Base-by-base conservation (phyloP, 2,113 vertebrate genomes). In the Maylandia zebra region DNA sequence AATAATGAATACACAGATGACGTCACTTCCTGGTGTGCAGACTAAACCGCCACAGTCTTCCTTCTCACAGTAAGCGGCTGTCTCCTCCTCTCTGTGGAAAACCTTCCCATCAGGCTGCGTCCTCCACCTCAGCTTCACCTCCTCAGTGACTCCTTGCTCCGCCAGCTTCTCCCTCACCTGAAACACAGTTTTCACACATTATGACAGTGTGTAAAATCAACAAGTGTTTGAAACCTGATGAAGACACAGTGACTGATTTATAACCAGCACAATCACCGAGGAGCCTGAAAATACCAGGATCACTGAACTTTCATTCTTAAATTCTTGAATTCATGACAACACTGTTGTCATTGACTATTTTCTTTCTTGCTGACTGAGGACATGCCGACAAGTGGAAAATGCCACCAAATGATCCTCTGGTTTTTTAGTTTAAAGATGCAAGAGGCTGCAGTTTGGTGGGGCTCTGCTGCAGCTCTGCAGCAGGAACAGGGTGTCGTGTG, bases 161-260 rank as follows among this genome's bases (percentile, higher is more conserved):
- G 0, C 19, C 64, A 69, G 17, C 64, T 22, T 41, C 64, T 69
- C 19, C 64, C 34, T 69, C 34, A 69, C 6, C 64, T 69, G 64
- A 41, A 69, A 41, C 34, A 69, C 64, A 69, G 34, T 19, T 6
- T 19, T 11, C 59, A 19, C 59, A 64, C 30, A 34, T 69, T 38
- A 3, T 3, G 17, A 12, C 10, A 61, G 16, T 1, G 30, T 61
- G 3, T 2, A 0, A 3, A 11, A 17, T n/a, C 17, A 1, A 34
- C 6, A 34, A 19, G 30, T 34, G 16, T 17, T 34, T 64, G 10
- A 64, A 17, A 17, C 59, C 30, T 64, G 30, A 64, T 34, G 3
- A 64, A 34, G 3, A 16, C 13, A 59, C 56, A 59, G 30, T 34
- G 57, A 61, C 59, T 6, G 59, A 61, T 61, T 34, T 10, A 3